phyloP scores from a whole-genome alignment of 2,888 invertebrate genomes.

The Diabrotica balteata region DNA sequence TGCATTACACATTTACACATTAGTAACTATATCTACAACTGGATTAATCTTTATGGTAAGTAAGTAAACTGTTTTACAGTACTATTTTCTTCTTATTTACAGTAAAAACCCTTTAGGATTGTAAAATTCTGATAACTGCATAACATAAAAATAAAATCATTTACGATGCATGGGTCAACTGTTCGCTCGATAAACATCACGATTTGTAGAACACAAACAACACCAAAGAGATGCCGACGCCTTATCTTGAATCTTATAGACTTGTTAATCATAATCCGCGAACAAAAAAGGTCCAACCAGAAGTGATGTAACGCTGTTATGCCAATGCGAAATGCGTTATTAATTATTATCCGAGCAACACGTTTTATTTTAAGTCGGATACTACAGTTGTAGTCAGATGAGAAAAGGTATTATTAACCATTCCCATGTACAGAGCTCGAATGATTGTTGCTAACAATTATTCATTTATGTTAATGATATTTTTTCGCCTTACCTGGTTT shows the following conservation, averaged over 20 bases:
- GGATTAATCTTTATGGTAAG: too few relatives aligned
- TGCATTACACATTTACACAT: too few relatives aligned
- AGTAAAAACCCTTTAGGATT: too few relatives aligned
- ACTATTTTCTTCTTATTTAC: too few relatives aligned
- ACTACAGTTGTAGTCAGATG: constrained; percentile 8
- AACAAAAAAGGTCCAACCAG: constrained; percentile 6
- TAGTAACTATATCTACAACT: too few relatives aligned
- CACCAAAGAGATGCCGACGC: constrained; percentile 8
- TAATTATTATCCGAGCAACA: constrained; percentile 5
- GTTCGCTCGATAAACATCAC: constrained; percentile 5
- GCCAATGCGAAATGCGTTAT: constrained; percentile 2
- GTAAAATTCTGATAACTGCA: too few relatives aligned
- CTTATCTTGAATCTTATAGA: constrained; percentile 8
- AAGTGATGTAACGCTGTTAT: constrained; percentile 12
- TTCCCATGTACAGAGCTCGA: constrained; percentile 22
- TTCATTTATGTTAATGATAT: constrained; percentile 20
- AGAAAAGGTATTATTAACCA: constrained; percentile 26
- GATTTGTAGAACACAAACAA: not conserved
- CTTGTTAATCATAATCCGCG: constrained; percentile 9
- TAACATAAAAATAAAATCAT: not conserved
- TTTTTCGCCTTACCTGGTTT: constrained; percentile 8
- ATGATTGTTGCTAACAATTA: constrained; percentile 27
- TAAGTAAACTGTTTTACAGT: too few relatives aligned
- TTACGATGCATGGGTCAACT: not conserved
- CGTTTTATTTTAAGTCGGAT: constrained; percentile 1